phyloP scores from a whole-genome alignment of 2,113 vertebrate genomes.

The Athene cunicularia region DNA sequence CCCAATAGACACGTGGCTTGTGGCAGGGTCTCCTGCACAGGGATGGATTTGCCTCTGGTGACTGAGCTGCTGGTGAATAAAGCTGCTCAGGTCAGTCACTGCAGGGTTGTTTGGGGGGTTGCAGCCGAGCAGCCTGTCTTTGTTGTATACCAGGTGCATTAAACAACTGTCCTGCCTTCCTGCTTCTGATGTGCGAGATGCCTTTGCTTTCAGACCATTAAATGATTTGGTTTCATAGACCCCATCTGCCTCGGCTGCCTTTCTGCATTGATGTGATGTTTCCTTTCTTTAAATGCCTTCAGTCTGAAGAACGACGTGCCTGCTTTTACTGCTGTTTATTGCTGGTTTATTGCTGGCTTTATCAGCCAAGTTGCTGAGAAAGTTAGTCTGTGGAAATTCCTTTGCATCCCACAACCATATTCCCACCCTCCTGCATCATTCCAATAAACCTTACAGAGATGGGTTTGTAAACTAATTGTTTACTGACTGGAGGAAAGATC shows the following conservation, averaged over 20 bases:
- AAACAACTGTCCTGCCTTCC: background rate
- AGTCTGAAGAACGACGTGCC: background rate
- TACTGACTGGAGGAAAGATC: background rate
- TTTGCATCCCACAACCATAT: background rate
- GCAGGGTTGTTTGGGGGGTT: background rate
- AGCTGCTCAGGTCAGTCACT: background rate
- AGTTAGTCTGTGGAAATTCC: slow-evolving; percentile 1
- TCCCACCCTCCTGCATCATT: slow-evolving; percentile 1
- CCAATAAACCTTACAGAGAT: background rate
- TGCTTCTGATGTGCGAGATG: background rate
- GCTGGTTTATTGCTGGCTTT: background rate
- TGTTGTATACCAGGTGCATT: background rate
- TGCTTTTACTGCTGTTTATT: background rate
- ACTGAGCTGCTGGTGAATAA: background rate
- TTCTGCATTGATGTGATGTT: background rate
- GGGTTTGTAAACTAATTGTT: background rate
- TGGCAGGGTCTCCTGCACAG: background rate
- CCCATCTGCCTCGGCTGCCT: background rate
- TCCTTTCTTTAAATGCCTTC: background rate
- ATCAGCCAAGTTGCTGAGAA: slow-evolving; percentile 9
- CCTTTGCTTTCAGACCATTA: background rate
- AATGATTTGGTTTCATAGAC: background rate
- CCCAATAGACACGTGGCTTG: rapidly evolving
- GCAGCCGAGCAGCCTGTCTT: background rate
- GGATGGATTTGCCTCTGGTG: background rate